phyloP scores from a whole-genome alignment of 2,797 vertebrate genomes.

The Molossus alvarezi region DNA sequence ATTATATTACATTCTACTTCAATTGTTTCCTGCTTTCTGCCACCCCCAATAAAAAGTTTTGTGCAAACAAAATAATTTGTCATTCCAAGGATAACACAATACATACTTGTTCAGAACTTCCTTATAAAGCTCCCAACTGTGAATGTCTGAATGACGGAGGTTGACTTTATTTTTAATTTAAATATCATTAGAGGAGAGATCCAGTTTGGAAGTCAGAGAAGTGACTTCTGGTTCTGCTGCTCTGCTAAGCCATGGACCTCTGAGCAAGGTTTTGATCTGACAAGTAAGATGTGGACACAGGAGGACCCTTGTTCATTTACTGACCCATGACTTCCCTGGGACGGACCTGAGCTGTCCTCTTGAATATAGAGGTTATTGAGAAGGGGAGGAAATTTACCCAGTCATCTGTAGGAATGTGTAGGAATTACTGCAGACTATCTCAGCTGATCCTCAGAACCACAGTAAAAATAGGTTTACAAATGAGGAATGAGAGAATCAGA shows the following conservation, averaged over 20 bases:
- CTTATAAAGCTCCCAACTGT: conserved; percentile 23
- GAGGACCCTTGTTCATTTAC: too few relatives aligned
- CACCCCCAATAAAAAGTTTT: conserved; percentile 12
- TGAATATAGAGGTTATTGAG: not conserved
- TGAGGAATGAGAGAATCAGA: not conserved
- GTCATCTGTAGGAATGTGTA: not conserved
- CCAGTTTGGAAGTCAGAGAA: not conserved
- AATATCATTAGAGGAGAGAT: conserved; percentile 42
- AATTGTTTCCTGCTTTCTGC: not conserved
- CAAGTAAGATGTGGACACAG: not conserved
- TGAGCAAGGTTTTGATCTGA: not conserved
- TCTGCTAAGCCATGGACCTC: not conserved
- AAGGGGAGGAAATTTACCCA: not conserved
- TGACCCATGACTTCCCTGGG: not conserved
- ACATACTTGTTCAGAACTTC: conserved; percentile 24
- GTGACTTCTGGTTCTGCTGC: not conserved
- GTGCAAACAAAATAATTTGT: conserved; percentile 6
- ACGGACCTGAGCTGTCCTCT: not conserved
- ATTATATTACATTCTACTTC: not conserved
- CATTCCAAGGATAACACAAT: not conserved
- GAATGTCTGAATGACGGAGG: conserved; percentile 41
- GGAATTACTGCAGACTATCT: not conserved
- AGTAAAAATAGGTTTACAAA: not conserved
- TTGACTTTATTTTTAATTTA: conserved; percentile 31
- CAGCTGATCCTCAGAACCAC: not conserved